Conservation (phyloP, 1,140 invertebrate species). For the Trachymyrmex cornetzi region DNA sequence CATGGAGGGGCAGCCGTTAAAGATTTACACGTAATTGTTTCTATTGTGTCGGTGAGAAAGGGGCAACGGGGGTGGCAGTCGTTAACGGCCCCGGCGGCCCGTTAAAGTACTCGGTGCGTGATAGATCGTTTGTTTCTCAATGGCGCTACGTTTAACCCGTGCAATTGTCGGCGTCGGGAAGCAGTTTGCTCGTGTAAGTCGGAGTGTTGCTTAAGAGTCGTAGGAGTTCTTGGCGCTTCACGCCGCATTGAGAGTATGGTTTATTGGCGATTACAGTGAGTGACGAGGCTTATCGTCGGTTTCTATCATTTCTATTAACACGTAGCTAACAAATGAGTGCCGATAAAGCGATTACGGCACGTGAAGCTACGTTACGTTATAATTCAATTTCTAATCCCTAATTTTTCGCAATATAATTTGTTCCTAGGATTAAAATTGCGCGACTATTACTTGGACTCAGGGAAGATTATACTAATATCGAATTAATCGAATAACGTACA, state of each 20-base stretch:
- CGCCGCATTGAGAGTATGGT: slow-evolving; percentile 17
- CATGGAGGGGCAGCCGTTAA: slow-evolving; percentile 52
- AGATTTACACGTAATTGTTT: slow-evolving; percentile 76
- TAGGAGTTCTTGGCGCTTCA: slow-evolving; percentile 38
- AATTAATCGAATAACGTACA: neutral
- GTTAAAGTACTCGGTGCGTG: slow-evolving; percentile 51
- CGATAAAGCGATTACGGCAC: neutral
- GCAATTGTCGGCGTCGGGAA: slow-evolving; percentile 59
- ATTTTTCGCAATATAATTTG: neutral
- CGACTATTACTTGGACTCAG: neutral
- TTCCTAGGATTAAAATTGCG: neutral
- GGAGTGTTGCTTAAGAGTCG: slow-evolving; percentile 38
- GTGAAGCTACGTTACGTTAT: neutral
- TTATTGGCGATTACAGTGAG: slow-evolving; percentile 28
- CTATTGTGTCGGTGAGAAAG: slow-evolving; percentile 72
- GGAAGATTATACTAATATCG: neutral
- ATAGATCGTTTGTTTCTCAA: slow-evolving; percentile 69
- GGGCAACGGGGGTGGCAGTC: slow-evolving; percentile 23
- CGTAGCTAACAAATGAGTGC: neutral
- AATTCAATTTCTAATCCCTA: neutral
- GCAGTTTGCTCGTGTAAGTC: slow-evolving; percentile 51
- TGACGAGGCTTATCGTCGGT: slow-evolving; percentile 32
- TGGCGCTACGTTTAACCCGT: slow-evolving; percentile 51
- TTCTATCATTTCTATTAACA: slow-evolving; percentile 3
- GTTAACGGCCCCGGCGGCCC: slow-evolving; percentile 30